These are phyloP conservation scores for Channallabes apus DNA, from an alignment of 2,797 vertebrate genomes.

Conservation along the genomic window DNA sequence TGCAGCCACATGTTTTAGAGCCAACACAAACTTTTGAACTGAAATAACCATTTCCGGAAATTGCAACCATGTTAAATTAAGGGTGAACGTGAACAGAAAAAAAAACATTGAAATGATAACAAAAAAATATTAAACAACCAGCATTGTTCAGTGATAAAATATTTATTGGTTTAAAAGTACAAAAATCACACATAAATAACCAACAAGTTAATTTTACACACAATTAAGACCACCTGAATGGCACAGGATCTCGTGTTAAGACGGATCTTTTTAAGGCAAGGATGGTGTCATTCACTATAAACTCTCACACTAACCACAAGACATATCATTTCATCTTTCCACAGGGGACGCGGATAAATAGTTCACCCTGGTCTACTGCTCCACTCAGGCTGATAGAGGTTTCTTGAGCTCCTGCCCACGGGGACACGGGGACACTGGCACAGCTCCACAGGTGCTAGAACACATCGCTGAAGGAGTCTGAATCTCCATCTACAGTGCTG, in stretches of 20 bases:
- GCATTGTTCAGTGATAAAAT: slow-evolving; percentile 17
- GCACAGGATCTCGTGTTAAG: background rate
- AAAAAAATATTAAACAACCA: slow-evolving; percentile 9
- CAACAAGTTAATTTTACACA: background rate
- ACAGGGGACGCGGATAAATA: slow-evolving; percentile 25
- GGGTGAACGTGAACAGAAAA: background rate
- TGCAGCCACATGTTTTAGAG: slow-evolving; percentile 16
- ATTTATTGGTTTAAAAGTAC: slow-evolving; percentile 50
- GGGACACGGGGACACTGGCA: background rate
- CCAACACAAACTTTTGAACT: slow-evolving; percentile 18
- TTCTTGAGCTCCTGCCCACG: slow-evolving; percentile 17
- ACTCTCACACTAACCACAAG: slow-evolving; percentile 1
- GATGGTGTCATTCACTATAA: background rate
- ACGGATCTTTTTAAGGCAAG: slow-evolving; percentile 5
- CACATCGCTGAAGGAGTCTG: slow-evolving; percentile 70
- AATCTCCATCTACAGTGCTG: slow-evolving; percentile 59
- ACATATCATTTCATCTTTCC: slow-evolving; percentile 7
- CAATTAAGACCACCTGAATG: slow-evolving; percentile 5
- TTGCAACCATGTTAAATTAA: background rate
- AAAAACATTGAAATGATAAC: background rate
- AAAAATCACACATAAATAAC: background rate
- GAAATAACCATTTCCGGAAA: background rate
- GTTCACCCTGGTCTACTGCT: slow-evolving; percentile 28
- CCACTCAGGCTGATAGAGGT: background rate
- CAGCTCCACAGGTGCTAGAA: slow-evolving; percentile 65